These are phyloP conservation scores for Molorchus minor DNA, from an alignment of 2,888 invertebrate genomes.

Conservation along the genomic window DNA sequence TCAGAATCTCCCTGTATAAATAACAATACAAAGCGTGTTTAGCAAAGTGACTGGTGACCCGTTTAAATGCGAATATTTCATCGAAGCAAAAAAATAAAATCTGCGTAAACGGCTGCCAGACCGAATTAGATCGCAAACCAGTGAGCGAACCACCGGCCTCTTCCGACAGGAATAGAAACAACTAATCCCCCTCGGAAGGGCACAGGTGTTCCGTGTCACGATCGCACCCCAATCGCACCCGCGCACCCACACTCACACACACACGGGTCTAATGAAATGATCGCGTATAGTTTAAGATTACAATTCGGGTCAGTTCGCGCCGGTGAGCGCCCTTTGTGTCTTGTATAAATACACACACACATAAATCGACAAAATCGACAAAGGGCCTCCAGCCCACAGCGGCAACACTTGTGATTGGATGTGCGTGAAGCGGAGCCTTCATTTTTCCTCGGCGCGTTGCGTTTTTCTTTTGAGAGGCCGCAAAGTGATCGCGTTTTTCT, in stretches of 20 bases:
- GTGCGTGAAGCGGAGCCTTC: slow-evolving; percentile 29
- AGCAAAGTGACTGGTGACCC: too few relatives aligned
- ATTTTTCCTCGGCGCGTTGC: slow-evolving; percentile 18
- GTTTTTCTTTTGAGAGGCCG: slow-evolving; percentile 23
- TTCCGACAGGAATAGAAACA: slow-evolving; percentile 26
- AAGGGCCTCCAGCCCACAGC: slow-evolving; percentile 26
- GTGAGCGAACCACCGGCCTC: slow-evolving; percentile 34
- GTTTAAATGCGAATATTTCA: too few relatives aligned
- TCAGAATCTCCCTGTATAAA: too few relatives aligned
- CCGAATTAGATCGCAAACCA: slow-evolving; percentile 16
- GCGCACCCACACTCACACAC: slow-evolving; percentile 11
- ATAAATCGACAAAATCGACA: slow-evolving; percentile 35
- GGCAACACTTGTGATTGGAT: slow-evolving; percentile 26
- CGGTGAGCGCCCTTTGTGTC: slow-evolving; percentile 37
- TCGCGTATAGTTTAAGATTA: slow-evolving; percentile 34
- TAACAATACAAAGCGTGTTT: too few relatives aligned
- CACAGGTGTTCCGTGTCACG: slow-evolving; percentile 44
- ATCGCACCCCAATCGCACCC: slow-evolving; percentile 26
- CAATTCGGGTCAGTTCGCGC: slow-evolving; percentile 45
- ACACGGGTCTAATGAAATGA: slow-evolving; percentile 33
- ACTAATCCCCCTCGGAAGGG: slow-evolving; percentile 40
- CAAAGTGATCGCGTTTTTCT: slow-evolving; percentile 18
- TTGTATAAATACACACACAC: slow-evolving; percentile 36
- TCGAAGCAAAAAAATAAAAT: slow-evolving; percentile 10
- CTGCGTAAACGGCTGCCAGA: not conserved